A percentile compares a stretch with the other conserved stretches of the same genome.
phyloP scores from a whole-genome alignment of 2,888 invertebrate genomes.

The Chymomyza caudatula region DNA sequence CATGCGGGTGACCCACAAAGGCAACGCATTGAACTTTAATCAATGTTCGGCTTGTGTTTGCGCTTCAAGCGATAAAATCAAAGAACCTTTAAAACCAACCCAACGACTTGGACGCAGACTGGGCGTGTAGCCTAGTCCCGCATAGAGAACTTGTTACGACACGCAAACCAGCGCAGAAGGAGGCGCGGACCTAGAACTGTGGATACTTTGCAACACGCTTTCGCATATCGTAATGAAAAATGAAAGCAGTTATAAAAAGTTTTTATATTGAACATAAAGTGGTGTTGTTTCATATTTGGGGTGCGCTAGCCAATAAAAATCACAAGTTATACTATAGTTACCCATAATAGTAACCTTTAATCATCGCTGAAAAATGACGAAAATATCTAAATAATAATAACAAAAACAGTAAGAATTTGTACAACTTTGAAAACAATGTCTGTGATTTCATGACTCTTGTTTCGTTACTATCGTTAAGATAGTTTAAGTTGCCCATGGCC shows the following conservation, averaged over 20 bases:
- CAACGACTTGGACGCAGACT: background rate
- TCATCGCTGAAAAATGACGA: background rate
- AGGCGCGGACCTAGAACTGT: background rate
- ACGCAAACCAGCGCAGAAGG: background rate
- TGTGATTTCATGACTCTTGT: background rate
- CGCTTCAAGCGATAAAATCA: constrained; percentile 59
- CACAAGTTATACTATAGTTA: background rate
- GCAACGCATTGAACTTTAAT: constrained; percentile 52
- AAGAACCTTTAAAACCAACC: constrained; percentile 11
- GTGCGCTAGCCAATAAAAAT: background rate
- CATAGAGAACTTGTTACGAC: background rate
- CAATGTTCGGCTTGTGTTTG: constrained; percentile 41
- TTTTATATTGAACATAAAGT: constrained; percentile 20
- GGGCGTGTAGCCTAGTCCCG: background rate
- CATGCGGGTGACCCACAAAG: constrained; percentile 22
- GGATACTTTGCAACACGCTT: constrained; percentile 2
- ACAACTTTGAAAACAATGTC: background rate
- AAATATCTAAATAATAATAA: background rate
- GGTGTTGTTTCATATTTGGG: constrained; percentile 19
- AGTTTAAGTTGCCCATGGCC: background rate
- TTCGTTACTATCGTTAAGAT: constrained; percentile 21
- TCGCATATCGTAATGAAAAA: constrained; percentile 24
- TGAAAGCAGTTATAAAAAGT: constrained; percentile 3
- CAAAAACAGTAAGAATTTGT: background rate
- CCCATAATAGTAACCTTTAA: background rate